These are phyloP conservation scores for Sesamia inferens DNA, from an alignment of 2,888 invertebrate genomes.

Conservation along the genomic window DNA sequence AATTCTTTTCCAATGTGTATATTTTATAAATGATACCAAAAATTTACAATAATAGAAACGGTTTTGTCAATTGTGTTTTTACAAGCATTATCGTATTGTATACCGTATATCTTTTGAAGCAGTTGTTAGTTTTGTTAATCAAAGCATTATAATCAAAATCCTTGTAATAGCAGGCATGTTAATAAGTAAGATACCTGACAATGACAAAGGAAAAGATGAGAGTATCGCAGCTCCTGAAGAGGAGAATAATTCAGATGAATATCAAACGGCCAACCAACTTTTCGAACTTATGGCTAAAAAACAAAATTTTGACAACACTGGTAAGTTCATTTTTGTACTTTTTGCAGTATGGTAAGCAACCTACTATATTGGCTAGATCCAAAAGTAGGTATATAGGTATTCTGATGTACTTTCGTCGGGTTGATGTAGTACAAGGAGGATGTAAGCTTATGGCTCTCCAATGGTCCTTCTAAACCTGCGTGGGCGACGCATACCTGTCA, in stretches of 20 bases:
- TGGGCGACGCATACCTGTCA: neutral
- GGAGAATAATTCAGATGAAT: conserved; percentile 67
- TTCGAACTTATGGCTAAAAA: conserved; percentile 79
- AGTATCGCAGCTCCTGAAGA: conserved; percentile 39
- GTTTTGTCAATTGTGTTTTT: conserved; percentile 76
- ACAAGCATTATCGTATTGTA: conserved; percentile 70
- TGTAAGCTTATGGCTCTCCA: neutral
- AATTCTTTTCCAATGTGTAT: conserved; percentile 61
- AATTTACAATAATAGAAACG: conserved; percentile 77
- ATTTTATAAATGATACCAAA: conserved; percentile 74
- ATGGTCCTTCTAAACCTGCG: neutral
- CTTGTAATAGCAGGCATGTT: conserved; percentile 77
- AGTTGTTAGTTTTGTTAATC: conserved; percentile 59
- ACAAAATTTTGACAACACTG: conserved; percentile 67
- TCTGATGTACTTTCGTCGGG: neutral
- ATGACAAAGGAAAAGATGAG: conserved; percentile 62
- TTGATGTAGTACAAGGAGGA: neutral
- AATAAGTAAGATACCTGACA: conserved; percentile 77
- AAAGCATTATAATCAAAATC: conserved; percentile 70
- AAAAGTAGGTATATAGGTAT: neutral
- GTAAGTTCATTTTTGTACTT: conserved; percentile 62
- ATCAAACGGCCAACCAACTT: conserved; percentile 78
- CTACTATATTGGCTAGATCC: no score
- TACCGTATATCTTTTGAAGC: conserved; percentile 54
- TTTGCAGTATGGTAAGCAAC: neutral